These are phyloP conservation scores for Lymantria dispar DNA, from an alignment of 2,888 invertebrate genomes.

Conservation along the genomic window DNA sequence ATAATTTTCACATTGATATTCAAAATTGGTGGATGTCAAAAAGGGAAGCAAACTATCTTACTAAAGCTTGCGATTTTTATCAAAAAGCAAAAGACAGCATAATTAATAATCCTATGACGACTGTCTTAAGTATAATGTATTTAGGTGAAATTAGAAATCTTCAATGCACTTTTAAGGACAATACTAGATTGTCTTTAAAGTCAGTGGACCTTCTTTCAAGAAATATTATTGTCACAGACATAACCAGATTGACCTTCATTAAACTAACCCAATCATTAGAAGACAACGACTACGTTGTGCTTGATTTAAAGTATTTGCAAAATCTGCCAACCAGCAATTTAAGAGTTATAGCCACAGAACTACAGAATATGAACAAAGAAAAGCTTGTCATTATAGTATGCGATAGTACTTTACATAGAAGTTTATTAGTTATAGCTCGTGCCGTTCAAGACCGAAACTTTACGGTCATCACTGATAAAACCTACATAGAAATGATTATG, in stretches of 20 bases:
- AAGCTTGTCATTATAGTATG: not conserved
- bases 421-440: not conserved
- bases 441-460: not conserved
- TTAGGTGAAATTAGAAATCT: not conserved
- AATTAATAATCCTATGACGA: slow-evolving; percentile 5
- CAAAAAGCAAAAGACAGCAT: slow-evolving; percentile 6
- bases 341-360: not conserved
- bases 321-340: not conserved
- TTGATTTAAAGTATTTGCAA: not conserved
- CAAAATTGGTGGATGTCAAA: slow-evolving; percentile 14
- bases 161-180: not conserved
- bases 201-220: not conserved
- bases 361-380: not conserved
- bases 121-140: not conserved
- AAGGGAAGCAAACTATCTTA: not conserved
- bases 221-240: slow-evolving; percentile 1
- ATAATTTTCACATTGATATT: slow-evolving; percentile 14
- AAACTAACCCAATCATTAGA: not conserved
- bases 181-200: not conserved
- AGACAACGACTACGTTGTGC: not conserved
- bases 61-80: slow-evolving; percentile 2
- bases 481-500: not conserved
- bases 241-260: not conserved
- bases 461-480: not conserved
- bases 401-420: not conserved